Evolutionary conservation across 2,797 vertebrate genomes (phyloP), one percentile per base, ranked within the genome.

Genomic region (Hippopotamyrus pictus): DNA sequence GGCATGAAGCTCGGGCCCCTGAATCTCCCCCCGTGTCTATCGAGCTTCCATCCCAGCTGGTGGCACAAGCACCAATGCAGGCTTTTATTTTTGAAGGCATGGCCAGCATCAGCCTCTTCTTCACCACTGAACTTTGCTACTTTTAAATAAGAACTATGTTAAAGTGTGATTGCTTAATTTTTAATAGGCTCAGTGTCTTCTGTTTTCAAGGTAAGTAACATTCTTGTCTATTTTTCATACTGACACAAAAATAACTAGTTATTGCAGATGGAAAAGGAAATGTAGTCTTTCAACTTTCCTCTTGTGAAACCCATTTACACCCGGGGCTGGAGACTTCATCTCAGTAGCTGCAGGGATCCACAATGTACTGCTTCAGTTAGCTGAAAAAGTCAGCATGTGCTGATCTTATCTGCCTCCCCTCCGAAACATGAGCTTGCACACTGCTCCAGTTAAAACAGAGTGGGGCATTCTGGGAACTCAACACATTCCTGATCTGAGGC

Each of bases 391-490:
- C 51, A 44, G 85, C 50, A 89, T 53, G n/a, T 48, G 48, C 62
- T 29, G 85, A 89, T 89, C 85, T 88, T 89, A 89, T 89, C 89
- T 48, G 50, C 37, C 69, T 8, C 57, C 25, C 54, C 65, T 88
- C 19, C 33, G 85, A 89, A 89, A 89, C 41, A 46, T 82, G 86
- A 89, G 57, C 89, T 59, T 82, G 62, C 33, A 87, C 88, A 73
- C 25, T 57, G 25, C 44, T 73, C 46, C 46, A 88, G 46, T 88
- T 87, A 73, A 82, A 89, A 79, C 85, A 54, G n/a, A 8, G 69
- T 33, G 5, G 51, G 51, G 54, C 59, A 87, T 89, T 57, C 29
- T 87, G 69, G 89, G 65, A 57, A 87, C 11, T 89, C 79, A 46
- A 83, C 76, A 84, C 79, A 84, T 57, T 59, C 76, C n/a, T 79